phyloP scores from a whole-genome alignment of 2,113 vertebrate species.

The Odocoileus hemionus region DNA sequence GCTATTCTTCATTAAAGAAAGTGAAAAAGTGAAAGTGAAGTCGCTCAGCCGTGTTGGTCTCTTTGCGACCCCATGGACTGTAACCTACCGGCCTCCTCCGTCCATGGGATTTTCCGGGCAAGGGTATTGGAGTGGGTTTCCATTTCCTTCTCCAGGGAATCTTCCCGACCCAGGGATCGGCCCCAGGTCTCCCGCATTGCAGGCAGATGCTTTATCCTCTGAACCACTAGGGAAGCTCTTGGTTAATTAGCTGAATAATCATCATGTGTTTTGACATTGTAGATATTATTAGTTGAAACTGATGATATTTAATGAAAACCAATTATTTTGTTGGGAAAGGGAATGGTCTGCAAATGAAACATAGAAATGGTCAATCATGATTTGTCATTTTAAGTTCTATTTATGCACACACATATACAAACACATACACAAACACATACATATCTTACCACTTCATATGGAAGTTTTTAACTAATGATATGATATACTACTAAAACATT shows the following conservation, averaged over 20 bases:
- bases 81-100: background rate
- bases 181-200: background rate
- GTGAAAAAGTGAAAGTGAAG: background rate
- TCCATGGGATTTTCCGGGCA: background rate
- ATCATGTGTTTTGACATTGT: background rate
- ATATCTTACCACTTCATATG: background rate
- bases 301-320: background rate
- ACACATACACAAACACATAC: background rate
- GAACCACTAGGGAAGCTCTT: background rate
- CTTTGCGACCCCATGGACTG: background rate
- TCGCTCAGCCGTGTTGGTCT: fast-evolving
- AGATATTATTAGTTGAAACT: background rate
- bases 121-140: background rate
- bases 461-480: background rate
- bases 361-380: background rate
- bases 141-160: background rate
- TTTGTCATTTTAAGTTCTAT: background rate
- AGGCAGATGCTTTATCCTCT: background rate
- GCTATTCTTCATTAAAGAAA: background rate
- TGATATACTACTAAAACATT: background rate
- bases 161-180: background rate
- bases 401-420: background rate
- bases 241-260: background rate
- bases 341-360: background rate
- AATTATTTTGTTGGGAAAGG: background rate